These are phyloP conservation scores for Siniperca obscura DNA, from an alignment of 2,797 vertebrate genomes.

Conservation along the genomic window DNA sequence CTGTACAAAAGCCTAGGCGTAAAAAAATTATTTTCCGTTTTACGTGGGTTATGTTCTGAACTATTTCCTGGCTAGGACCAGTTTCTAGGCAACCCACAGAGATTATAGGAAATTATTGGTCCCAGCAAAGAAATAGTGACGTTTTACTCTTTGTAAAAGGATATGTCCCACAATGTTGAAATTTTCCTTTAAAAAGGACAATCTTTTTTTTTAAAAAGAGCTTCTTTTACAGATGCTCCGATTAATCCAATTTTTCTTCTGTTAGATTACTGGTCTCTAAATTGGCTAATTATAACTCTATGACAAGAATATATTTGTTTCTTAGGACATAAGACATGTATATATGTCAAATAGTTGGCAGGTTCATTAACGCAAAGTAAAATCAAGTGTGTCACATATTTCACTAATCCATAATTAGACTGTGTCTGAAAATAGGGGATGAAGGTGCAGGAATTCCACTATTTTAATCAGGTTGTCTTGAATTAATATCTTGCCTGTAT, in stretches of 20 bases:
- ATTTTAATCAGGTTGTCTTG: background rate
- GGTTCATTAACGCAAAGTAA: background rate
- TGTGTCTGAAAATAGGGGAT: background rate
- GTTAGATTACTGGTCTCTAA: background rate
- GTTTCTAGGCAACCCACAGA: background rate
- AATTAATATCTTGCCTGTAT: constrained; percentile 10
- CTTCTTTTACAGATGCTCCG: background rate
- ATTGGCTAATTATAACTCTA: background rate
- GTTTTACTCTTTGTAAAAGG: background rate
- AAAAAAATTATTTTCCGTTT: background rate
- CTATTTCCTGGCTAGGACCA: background rate
- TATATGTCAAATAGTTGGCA: background rate
- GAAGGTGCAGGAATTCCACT: background rate
- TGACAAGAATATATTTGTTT: background rate
- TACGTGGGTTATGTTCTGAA: background rate
- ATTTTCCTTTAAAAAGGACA: background rate
- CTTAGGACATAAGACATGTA: background rate
- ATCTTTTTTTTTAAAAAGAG: no score
- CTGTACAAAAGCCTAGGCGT: background rate
- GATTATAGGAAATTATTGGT: no score
- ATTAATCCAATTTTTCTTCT: background rate
- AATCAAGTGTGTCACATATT: background rate
- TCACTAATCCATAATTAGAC: background rate
- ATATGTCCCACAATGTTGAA: background rate
- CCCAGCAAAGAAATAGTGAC: background rate